A percentile compares a stretch with the other conserved stretches of the same genome.
These are phyloP conservation scores for Hemibagrus guttatus DNA, from an alignment of 2,797 vertebrate species.

Conservation along the genomic window DNA sequence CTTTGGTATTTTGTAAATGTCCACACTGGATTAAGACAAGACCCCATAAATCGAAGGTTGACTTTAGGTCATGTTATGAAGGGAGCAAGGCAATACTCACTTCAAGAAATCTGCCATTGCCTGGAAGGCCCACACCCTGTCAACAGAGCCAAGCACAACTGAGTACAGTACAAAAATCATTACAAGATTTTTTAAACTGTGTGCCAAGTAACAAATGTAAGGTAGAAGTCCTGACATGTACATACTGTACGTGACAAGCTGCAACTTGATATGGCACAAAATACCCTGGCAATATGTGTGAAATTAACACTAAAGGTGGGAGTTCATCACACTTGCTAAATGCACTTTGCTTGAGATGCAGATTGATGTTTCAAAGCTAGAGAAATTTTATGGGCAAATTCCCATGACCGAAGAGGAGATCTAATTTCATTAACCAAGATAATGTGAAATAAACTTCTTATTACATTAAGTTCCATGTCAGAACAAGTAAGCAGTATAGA, in stretches of 20 bases:
- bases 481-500: neutral
- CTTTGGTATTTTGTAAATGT: slow-evolving; percentile 63
- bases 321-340: neutral
- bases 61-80: slow-evolving; percentile 57
- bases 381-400: neutral
- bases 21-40: slow-evolving; percentile 57
- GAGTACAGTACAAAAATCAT: slow-evolving; percentile 20
- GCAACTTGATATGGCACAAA: neutral
- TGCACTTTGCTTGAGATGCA: neutral
- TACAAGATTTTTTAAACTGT: neutral
- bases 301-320: neutral
- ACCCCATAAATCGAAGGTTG: slow-evolving; percentile 56
- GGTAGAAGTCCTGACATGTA: neutral
- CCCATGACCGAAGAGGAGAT: neutral
- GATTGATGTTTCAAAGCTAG: neutral
- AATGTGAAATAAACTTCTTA: neutral
- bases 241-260: neutral
- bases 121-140: slow-evolving; percentile 24
- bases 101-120: slow-evolving; percentile 27
- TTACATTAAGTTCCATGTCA: neutral
- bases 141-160: slow-evolving; percentile 37
- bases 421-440: neutral
- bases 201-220: neutral
- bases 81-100: slow-evolving; percentile 22
- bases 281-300: neutral